Percentiles rank a stretch among this genome's conserved stretches.
Conservation (phyloP, 2,888 invertebrate genomes). For the Terebella lapidaria region DNA sequence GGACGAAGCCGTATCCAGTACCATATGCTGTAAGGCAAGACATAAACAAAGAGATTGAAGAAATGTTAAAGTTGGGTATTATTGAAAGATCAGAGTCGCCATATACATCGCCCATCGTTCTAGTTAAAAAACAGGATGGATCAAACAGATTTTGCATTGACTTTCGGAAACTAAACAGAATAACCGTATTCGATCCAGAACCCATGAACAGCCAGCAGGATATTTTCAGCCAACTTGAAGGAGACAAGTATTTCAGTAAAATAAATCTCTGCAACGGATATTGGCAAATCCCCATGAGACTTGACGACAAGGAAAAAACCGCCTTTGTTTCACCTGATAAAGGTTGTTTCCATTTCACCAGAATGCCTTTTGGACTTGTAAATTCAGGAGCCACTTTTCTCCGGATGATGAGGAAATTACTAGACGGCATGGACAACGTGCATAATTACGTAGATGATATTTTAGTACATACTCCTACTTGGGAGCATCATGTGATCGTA, state of each 20-base stretch:
- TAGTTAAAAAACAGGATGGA: neutral
- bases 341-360: neutral
- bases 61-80: neutral
- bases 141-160: conserved; percentile 1
- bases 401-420: conserved; percentile 1
- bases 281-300: neutral
- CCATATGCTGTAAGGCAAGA: neutral
- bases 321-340: conserved; percentile 3
- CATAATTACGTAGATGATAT: conserved; percentile 1
- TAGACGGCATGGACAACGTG: neutral
- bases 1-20: neutral
- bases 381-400: neutral
- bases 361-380: conserved; percentile 5
- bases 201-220: neutral
- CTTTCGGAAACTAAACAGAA: neutral
- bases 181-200: conserved; percentile 5
- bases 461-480: neutral
- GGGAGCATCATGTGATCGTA: neutral
- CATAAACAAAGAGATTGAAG: neutral
- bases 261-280: conserved; percentile 4
- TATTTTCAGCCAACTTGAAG: neutral
- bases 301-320: neutral
- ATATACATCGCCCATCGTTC: neutral
- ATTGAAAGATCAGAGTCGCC: conserved; percentile 1
- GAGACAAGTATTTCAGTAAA: neutral